Conservation (phyloP, 2,888 invertebrate species). For the Caenorhabditis sulstoni region DNA sequence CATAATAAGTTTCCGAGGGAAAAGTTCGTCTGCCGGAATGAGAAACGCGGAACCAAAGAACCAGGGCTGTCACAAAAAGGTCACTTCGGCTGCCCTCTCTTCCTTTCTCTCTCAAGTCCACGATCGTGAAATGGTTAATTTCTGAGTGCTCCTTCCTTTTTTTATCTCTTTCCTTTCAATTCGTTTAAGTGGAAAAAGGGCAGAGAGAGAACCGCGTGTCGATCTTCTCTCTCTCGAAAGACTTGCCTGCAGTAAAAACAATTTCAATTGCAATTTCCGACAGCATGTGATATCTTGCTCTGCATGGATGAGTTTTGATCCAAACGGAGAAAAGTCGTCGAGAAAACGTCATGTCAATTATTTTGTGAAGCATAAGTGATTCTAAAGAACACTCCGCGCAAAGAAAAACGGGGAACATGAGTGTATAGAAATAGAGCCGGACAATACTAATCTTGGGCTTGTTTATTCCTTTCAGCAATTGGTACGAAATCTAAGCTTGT, state of each 20-base stretch:
- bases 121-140: conserved; percentile 42
- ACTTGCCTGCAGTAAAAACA: background rate
- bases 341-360: too few relatives aligned
- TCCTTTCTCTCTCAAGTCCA: background rate
- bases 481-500: background rate
- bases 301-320: conserved; percentile 1
- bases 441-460: conserved; percentile 2
- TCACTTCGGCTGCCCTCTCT: conserved; percentile 9
- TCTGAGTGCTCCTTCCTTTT: conserved; percentile 1
- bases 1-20: conserved; percentile 15
- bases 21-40: background rate
- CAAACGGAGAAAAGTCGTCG: too few relatives aligned
- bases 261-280: conserved; percentile 13
- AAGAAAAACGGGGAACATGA: background rate
- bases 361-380: too few relatives aligned
- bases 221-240: too few relatives aligned
- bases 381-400: too few relatives aligned
- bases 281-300: conserved; percentile 4
- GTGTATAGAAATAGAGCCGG: background rate
- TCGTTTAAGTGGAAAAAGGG: conserved; percentile 23
- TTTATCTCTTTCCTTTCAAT: conserved; percentile 12
- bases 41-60: background rate
- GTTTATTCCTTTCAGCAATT: background rate
- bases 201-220: background rate
- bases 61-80: background rate